Conservation (phyloP, 2,888 invertebrate species). For the Lumbricus terrestris region DNA sequence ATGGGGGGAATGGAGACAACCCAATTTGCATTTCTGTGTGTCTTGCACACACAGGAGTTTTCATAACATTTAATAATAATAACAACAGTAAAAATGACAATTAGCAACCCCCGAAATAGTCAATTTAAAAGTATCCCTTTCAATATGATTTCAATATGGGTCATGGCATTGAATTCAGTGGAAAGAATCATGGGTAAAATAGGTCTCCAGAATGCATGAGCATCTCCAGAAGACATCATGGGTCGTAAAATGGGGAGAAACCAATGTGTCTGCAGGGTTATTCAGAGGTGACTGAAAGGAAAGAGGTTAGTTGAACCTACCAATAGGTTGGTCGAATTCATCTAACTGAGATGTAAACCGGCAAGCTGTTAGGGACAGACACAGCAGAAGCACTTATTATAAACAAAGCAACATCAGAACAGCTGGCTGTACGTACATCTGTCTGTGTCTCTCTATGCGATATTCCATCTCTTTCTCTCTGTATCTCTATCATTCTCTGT, state of each 20-base stretch:
- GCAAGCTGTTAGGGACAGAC: slow-evolving; percentile 27
- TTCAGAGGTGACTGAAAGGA: neutral
- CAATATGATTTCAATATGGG: too few relatives aligned
- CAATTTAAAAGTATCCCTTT: neutral
- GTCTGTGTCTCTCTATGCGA: neutral
- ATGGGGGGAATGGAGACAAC: neutral
- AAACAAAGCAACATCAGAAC: neutral
- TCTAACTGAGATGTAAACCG: slow-evolving; percentile 26
- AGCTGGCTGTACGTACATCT: neutral
- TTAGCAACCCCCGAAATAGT: neutral
- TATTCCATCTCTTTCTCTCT: neutral
- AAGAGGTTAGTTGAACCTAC: slow-evolving; percentile 23
- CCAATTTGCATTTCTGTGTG: too few relatives aligned
- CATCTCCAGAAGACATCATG: neutral
- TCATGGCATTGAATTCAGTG: neutral
- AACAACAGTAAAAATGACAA: neutral
- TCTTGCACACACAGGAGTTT: too few relatives aligned
- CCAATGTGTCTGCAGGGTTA: neutral
- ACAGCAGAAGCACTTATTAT: slow-evolving; percentile 6
- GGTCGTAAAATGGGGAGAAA: neutral
- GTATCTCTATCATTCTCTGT: too few relatives aligned
- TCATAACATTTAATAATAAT: too few relatives aligned
- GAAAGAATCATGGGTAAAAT: too few relatives aligned
- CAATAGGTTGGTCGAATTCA: slow-evolving; percentile 27
- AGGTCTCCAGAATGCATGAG: neutral